These are phyloP conservation scores for Erythrolamprus reginae DNA, from an alignment of 2,113 vertebrate genomes.

Conservation along the genomic window DNA sequence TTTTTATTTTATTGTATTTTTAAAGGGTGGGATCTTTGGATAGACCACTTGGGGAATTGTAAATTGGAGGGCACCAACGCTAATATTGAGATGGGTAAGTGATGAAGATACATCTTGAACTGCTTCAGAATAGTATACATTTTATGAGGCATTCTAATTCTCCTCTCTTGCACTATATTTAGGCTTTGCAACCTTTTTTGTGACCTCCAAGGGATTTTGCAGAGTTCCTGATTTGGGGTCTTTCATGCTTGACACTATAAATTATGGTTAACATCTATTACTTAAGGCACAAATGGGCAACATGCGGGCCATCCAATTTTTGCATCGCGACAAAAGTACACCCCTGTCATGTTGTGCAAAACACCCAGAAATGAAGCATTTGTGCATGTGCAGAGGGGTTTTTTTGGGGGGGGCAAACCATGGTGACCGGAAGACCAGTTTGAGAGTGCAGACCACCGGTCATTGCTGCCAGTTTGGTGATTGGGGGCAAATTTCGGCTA, in stretches of 20 bases:
- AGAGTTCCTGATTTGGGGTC: not conserved
- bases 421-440: too few relatives aligned
- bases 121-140: not conserved
- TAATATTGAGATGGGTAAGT: not conserved
- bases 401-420: too few relatives aligned
- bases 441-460: too few relatives aligned
- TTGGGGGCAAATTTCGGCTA: too few relatives aligned
- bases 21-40: not conserved
- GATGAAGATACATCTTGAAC: not conserved
- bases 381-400: too few relatives aligned
- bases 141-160: not conserved
- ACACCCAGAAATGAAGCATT: too few relatives aligned
- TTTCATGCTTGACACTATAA: not conserved
- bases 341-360: too few relatives aligned
- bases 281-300: not conserved
- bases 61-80: not conserved
- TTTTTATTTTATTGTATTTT: conserved; percentile 2
- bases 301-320: not conserved
- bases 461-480: too few relatives aligned
- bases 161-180: not conserved
- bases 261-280: not conserved
- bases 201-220: not conserved
- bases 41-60: not conserved
- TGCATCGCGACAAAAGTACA: too few relatives aligned
- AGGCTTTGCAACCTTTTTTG: not conserved